Percentiles rank a stretch among this genome's conserved stretches.
phyloP scores from a whole-genome alignment of 2,888 invertebrate species.

The Lysandra bellargus region DNA sequence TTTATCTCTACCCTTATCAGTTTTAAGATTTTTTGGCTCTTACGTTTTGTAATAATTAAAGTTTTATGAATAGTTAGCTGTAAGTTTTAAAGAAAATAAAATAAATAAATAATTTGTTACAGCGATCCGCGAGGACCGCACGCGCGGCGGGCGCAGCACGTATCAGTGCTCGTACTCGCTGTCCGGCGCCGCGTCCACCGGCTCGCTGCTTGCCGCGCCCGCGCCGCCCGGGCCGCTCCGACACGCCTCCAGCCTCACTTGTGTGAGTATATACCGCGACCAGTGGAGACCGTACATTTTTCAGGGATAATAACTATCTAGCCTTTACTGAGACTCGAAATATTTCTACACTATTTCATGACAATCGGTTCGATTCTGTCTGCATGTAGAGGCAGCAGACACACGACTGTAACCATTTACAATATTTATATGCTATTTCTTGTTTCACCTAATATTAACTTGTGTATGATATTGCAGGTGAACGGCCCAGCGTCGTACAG shows the following conservation, averaged over 20 bases:
- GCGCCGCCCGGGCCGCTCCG: constrained; percentile 68
- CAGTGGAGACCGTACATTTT: neutral
- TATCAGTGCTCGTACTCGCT: constrained; percentile 96
- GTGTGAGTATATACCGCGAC: constrained; percentile 52
- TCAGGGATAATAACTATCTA: no score
- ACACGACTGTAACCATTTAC: no score
- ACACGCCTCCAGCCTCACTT: constrained; percentile 75
- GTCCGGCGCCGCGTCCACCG: constrained; percentile 84
- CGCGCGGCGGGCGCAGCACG: constrained; percentile 96
- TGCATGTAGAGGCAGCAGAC: no score
- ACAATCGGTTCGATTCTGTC: no score
- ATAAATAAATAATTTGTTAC: constrained; percentile 43
- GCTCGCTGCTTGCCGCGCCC: constrained; percentile 60
- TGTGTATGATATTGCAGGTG: constrained; percentile 53
- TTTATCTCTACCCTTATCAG: no score
- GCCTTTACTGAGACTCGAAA: no score
- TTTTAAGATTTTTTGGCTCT: no score
- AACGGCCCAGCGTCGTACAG: constrained; percentile 74
- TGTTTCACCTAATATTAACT: neutral
- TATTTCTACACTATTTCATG: no score
- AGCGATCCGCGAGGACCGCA: constrained; percentile 97
- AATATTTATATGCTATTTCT: no score
- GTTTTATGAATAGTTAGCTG: no score
- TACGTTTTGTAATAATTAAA: no score
- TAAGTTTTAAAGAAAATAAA: no score